Percentiles rank a stretch among this genome's conserved stretches.
Conservation (phyloP, 2,888 invertebrate genomes). For the Aradus depressus region DNA sequence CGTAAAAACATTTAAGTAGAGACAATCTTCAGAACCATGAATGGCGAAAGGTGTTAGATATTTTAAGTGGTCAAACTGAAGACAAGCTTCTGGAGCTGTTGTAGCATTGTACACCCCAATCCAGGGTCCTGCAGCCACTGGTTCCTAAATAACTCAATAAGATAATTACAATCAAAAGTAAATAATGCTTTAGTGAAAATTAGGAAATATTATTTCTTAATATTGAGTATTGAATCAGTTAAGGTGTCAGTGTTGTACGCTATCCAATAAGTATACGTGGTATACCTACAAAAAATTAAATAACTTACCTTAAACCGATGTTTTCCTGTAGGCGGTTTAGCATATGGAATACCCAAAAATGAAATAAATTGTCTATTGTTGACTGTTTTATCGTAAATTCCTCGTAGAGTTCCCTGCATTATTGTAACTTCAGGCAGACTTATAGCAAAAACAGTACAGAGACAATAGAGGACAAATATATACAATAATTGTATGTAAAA, state of each 20-base stretch:
- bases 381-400: conserved; percentile 15
- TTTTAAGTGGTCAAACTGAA: conserved; percentile 48
- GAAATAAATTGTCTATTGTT: conserved; percentile 13
- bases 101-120: conserved; percentile 56
- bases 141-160: conserved; percentile 38
- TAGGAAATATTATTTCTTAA: not conserved
- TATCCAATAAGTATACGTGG: no score
- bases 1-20: conserved; percentile 52
- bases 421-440: not conserved
- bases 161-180: not conserved
- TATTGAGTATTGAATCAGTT: no score
- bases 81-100: conserved; percentile 44
- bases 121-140: conserved; percentile 49
- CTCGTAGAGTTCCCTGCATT: conserved; percentile 14
- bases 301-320: conserved; percentile 21
- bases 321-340: conserved; percentile 18
- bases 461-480: no score
- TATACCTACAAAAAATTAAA: not conserved
- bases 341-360: conserved; percentile 24
- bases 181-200: no score
- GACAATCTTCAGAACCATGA: conserved; percentile 54
- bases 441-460: no score
- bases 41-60: conserved; percentile 31
- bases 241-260: no score
- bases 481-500: no score